Percentiles rank a stretch among this genome's conserved stretches.
These are phyloP conservation scores for Abrostola triplasia DNA, from an alignment of 2,888 invertebrate genomes.

Conservation along the genomic window DNA sequence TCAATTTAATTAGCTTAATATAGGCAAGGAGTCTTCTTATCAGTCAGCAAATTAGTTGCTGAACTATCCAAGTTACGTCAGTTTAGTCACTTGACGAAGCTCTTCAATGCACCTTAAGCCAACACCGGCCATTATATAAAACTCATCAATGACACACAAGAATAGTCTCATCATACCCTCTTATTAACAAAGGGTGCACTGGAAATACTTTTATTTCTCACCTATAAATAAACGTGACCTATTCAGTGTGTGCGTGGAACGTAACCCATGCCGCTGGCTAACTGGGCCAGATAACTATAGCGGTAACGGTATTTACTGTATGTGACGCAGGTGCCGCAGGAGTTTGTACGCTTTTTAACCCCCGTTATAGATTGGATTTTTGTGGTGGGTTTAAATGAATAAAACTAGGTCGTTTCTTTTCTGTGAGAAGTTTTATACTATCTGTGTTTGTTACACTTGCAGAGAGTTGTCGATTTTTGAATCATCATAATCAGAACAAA, in stretches of 20 bases:
- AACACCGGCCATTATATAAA: constrained; percentile 5
- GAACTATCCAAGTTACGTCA: too few relatives aligned
- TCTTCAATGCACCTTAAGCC: not conserved
- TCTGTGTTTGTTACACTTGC: too few relatives aligned
- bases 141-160: constrained; percentile 40
- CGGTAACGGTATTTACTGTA: constrained; percentile 30
- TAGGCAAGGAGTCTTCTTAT: too few relatives aligned
- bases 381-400: too few relatives aligned
- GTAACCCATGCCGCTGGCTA: constrained; percentile 36
- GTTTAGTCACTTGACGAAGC: not conserved
- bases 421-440: too few relatives aligned
- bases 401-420: too few relatives aligned
- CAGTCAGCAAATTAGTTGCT: too few relatives aligned
- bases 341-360: constrained; percentile 18
- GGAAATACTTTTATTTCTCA: constrained; percentile 16
- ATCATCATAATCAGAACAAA: too few relatives aligned
- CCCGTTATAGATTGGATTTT: not conserved
- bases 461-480: too few relatives aligned
- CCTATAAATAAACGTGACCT: constrained; percentile 55
- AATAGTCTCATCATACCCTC: constrained; percentile 21
- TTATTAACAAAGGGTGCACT: constrained; percentile 30
- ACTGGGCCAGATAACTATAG: constrained; percentile 46
- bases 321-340: constrained; percentile 26
- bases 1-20: too few relatives aligned
- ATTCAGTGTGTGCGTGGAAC: constrained; percentile 34